Conservation (phyloP, 1,140 invertebrate genomes). For the Ostrea edulis region DNA sequence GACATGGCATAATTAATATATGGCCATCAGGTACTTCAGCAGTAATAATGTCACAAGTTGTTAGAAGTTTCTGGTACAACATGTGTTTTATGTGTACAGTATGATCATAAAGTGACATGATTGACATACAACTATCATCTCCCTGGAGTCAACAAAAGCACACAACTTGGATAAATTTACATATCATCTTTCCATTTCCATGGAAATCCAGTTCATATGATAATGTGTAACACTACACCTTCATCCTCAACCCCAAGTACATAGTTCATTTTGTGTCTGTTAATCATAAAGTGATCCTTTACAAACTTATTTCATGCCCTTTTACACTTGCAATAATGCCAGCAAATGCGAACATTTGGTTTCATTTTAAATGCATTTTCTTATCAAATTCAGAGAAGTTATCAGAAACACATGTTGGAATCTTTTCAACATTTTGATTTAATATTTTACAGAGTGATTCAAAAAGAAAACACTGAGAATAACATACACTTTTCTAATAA, state of each 20-base stretch:
- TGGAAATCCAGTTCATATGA: conserved; percentile 10
- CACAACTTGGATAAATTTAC: neutral
- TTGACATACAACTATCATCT: neutral
- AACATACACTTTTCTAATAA: neutral
- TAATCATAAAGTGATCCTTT: conserved; percentile 9
- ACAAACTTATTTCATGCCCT: neutral
- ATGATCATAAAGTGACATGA: neutral
- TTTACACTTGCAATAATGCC: conserved; percentile 2
- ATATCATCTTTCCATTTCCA: neutral
- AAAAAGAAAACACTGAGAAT: conserved; percentile 13
- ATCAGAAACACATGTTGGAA: conserved; percentile 8
- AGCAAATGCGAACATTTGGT: conserved; percentile 16
- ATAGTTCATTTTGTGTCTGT: neutral
- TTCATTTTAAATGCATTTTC: conserved; percentile 11
- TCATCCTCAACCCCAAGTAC: neutral
- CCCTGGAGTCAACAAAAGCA: neutral
- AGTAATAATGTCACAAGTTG: conserved; percentile 13
- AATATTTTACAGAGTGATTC: neutral
- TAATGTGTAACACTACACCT: neutral
- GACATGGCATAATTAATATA: neutral
- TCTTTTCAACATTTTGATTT: conserved; percentile 27
- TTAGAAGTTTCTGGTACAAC: conserved; percentile 24
- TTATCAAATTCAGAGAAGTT: conserved; percentile 14
- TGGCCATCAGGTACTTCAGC: neutral
- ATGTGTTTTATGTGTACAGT: conserved; percentile 30